phyloP scores from a whole-genome alignment of 2,888 invertebrate species.

The Ochlodes sylvanus region DNA sequence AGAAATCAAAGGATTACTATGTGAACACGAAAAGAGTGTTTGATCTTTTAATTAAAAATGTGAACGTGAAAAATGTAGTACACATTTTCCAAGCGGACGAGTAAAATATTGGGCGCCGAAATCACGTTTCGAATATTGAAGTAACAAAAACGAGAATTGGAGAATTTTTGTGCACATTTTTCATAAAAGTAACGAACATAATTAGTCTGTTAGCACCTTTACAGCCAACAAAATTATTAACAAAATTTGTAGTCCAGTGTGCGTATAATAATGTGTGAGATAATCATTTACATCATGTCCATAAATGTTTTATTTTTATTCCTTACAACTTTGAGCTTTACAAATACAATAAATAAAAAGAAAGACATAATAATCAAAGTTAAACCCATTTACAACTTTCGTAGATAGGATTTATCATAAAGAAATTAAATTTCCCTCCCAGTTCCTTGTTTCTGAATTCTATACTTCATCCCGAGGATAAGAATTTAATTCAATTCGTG shows the following conservation, averaged over 20 bases:
- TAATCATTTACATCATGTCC: too few species aligned
- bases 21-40: constrained; percentile 46
- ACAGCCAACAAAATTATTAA: too few species aligned
- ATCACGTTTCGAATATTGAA: constrained; percentile 26
- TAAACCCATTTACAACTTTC: too few species aligned
- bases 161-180: not conserved
- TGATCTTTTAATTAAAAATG: constrained; percentile 57
- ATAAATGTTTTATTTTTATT: too few species aligned
- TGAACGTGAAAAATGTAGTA: constrained; percentile 32
- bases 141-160: constrained; percentile 21
- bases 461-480: constrained; percentile 44
- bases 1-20: constrained; percentile 25
- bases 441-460: not conserved
- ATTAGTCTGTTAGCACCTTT: too few species aligned
- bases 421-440: not conserved
- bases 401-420: not conserved
- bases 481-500: constrained; percentile 52
- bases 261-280: too few species aligned
- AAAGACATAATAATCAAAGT: too few species aligned
- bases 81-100: constrained; percentile 32
- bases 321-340: too few species aligned
- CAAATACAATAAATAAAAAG: too few species aligned
- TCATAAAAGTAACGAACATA: too few species aligned
- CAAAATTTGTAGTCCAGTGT: too few species aligned
- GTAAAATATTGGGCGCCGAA: constrained; percentile 27